A percentile compares a stretch with the other conserved stretches of the same genome.
Conservation (phyloP, 2,797 vertebrate species). For the Rhinogobio ventralis region DNA sequence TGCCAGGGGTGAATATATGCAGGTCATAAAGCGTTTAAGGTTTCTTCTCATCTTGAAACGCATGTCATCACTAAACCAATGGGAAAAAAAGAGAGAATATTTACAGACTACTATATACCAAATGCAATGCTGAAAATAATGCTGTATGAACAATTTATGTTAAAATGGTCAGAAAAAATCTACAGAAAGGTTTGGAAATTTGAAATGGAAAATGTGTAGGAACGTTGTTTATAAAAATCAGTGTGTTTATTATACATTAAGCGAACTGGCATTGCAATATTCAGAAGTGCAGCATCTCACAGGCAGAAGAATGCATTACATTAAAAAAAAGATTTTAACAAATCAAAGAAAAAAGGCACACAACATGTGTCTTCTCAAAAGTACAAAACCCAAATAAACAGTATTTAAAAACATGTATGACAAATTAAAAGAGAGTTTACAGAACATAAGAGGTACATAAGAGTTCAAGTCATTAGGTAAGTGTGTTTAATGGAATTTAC, state of each 20-base stretch:
- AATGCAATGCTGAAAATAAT: background rate
- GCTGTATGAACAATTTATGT: background rate
- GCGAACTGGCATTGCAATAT: background rate
- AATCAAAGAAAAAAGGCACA: background rate
- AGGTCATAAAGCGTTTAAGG: background rate
- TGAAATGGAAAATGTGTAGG: background rate
- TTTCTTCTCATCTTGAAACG: background rate
- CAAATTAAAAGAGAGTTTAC: background rate
- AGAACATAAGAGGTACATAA: background rate
- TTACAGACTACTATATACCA: background rate
- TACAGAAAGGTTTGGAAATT: background rate
- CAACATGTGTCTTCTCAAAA: background rate
- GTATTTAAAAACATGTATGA: constrained; percentile 1
- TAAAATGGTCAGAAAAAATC: background rate
- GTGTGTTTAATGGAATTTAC: background rate
- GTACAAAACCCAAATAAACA: constrained; percentile 42
- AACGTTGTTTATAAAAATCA: background rate
- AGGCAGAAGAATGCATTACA: background rate
- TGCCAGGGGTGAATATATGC: background rate
- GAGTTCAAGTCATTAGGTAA: constrained; percentile 58
- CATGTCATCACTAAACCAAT: background rate
- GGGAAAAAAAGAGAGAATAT: accelerated
- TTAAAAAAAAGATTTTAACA: background rate
- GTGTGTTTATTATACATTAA: constrained; percentile 24
- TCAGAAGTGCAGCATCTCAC: background rate